Conservation (phyloP, 1,140 invertebrate genomes). For the Ostrea edulis region DNA sequence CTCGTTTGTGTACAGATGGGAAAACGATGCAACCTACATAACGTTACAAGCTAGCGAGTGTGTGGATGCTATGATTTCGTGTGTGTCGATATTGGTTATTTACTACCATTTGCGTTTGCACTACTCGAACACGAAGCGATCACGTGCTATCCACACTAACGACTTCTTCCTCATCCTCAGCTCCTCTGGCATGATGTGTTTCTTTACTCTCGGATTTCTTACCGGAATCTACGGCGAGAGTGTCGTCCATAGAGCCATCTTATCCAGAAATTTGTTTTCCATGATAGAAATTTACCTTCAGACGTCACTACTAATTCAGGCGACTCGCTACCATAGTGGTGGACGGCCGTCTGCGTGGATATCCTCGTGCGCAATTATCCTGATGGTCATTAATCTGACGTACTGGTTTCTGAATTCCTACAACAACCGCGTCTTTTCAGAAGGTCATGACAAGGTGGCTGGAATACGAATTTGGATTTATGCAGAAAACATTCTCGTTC, state of each 20-base stretch:
- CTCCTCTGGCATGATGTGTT: background rate
- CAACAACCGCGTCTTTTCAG: background rate
- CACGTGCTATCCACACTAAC: background rate
- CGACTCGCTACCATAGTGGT: background rate
- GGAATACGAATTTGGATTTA: background rate
- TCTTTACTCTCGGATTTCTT: background rate
- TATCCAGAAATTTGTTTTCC: background rate
- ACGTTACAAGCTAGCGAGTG: background rate
- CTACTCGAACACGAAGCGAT: background rate
- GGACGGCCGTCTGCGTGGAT: background rate
- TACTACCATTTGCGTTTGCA: background rate
- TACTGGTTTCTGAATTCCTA: background rate
- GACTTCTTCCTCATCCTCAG: background rate
- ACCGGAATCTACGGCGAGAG: background rate
- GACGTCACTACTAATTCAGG: background rate
- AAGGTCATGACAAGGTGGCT: background rate
- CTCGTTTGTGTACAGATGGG: background rate
- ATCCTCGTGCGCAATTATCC: background rate
- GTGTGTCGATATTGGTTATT: background rate
- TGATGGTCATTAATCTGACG: background rate
- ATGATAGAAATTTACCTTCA: conserved; percentile 4
- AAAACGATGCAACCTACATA: background rate
- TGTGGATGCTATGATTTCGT: background rate
- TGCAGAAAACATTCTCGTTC: background rate
- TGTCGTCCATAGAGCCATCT: background rate